These are phyloP conservation scores for Zaprionus africanus DNA, from an alignment of 1,140 invertebrate species.

Conservation along the genomic window DNA sequence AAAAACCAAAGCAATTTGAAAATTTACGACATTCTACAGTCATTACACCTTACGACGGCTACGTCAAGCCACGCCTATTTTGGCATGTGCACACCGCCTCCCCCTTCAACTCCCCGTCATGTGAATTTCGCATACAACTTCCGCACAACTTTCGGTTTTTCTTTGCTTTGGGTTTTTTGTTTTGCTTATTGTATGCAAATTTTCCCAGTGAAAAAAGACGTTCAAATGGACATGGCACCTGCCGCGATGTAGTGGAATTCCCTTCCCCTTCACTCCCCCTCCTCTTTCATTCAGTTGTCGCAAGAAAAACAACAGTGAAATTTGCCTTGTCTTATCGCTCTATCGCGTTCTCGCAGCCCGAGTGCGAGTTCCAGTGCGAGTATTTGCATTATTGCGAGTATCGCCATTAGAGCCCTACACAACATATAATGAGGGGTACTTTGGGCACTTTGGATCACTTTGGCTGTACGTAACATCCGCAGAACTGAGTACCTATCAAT, in stretches of 20 bases:
- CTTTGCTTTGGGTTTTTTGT: not conserved
- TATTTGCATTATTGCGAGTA: constrained; percentile 49
- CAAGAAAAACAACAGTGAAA: constrained; percentile 44
- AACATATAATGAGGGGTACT: constrained; percentile 41
- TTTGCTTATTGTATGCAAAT: constrained; percentile 69
- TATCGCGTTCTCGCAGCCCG: constrained; percentile 5
- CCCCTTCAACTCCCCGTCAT: not conserved
- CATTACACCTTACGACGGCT: constrained; percentile 74
- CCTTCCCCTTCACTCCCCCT: constrained; percentile 10
- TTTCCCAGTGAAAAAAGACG: constrained; percentile 43
- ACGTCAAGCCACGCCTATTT: constrained; percentile 53
- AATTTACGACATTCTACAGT: constrained; percentile 81
- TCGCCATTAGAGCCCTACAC: constrained; percentile 39
- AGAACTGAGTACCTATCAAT: not conserved
- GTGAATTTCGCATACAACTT: constrained; percentile 5
- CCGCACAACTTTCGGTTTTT: constrained; percentile 8
- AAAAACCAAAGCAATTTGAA: constrained; percentile 72
- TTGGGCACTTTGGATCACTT: constrained; percentile 42
- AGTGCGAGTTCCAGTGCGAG: constrained; percentile 19
- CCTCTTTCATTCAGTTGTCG: constrained; percentile 36
- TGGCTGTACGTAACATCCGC: constrained; percentile 40
- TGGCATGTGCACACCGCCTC: constrained; percentile 52
- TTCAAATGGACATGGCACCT: constrained; percentile 36
- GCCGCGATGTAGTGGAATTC: not conserved
- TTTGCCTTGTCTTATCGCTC: constrained; percentile 60